Conservation (phyloP, 2,888 invertebrate species). For the Salpingus planirostris region DNA sequence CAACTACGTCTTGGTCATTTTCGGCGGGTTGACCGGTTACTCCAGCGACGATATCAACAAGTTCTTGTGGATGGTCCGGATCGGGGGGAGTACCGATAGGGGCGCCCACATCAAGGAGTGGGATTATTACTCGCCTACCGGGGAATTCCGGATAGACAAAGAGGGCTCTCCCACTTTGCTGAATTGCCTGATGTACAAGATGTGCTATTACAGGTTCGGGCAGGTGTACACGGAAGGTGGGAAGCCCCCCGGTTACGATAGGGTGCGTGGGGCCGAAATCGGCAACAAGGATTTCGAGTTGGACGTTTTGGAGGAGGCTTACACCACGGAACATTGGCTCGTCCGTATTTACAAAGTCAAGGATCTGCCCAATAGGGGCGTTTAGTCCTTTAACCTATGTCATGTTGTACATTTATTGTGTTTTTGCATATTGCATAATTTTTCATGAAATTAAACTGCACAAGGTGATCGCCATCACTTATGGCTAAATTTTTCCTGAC, state of each 20-base stretch:
- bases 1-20: conserved; percentile 95
- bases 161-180: conserved; percentile 86
- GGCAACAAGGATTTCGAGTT: conserved; percentile 98
- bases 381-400: conserved; percentile 46
- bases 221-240: conserved; percentile 94
- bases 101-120: conserved; percentile 93
- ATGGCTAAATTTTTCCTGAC: too few species aligned
- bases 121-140: conserved; percentile 92
- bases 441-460: too few species aligned
- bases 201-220: conserved; percentile 98
- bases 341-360: conserved; percentile 98
- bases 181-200: conserved; percentile 98
- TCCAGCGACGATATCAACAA: conserved; percentile 99
- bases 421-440: too few species aligned
- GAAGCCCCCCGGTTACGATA: conserved; percentile 92
- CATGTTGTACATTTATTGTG: too few species aligned
- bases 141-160: conserved; percentile 93
- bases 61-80: conserved; percentile 98
- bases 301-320: conserved; percentile 98
- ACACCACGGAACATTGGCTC: conserved; percentile 98
- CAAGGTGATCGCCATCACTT: too few species aligned
- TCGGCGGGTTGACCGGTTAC: conserved; percentile 97
- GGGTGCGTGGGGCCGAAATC: conserved; percentile 94
- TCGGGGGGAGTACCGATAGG: conserved; percentile 86
- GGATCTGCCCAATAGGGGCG: conserved; percentile 81